Evolutionary conservation across 2,797 vertebrate species (phyloP).

Genomic region (Dicrostonyx torquatus): DNA sequence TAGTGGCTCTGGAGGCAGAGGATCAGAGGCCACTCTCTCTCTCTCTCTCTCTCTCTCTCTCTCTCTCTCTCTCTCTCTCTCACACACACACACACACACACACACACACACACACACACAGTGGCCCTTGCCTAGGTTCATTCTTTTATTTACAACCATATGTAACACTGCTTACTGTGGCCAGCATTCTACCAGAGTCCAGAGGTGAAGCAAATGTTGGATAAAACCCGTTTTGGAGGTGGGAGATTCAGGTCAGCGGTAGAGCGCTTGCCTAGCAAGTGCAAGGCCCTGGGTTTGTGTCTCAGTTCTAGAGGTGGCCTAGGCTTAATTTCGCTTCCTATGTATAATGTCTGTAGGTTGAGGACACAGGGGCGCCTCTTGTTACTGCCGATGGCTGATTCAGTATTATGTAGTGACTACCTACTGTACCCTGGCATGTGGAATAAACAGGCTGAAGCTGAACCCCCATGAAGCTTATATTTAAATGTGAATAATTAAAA

Average conservation of each 20-base stretch:
- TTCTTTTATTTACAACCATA: conserved; percentile 3
- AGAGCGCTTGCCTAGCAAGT: neutral
- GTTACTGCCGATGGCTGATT: conserved; percentile 30
- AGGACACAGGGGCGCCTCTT: neutral
- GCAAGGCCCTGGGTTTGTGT: neutral
- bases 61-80: too few species aligned
- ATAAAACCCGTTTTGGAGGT: neutral
- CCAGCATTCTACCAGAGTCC: neutral
- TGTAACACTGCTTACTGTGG: neutral
- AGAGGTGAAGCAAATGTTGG: neutral
- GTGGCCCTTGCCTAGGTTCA: neutral
- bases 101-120: neutral
- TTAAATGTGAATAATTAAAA: conserved; percentile 37
- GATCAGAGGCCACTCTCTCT: neutral
- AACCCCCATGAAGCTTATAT: neutral
- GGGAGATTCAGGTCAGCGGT: neutral
- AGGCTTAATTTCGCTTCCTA: neutral
- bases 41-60: too few species aligned
- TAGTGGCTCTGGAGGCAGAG: neutral
- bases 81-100: neutral
- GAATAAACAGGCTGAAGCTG: neutral
- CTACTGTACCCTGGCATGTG: neutral
- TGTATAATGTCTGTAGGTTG: neutral
- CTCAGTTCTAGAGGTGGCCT: neutral
- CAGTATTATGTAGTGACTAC: neutral